Base-by-base conservation (phyloP, 2,797 vertebrate species). In the Scyliorhinus canicula region DNA sequence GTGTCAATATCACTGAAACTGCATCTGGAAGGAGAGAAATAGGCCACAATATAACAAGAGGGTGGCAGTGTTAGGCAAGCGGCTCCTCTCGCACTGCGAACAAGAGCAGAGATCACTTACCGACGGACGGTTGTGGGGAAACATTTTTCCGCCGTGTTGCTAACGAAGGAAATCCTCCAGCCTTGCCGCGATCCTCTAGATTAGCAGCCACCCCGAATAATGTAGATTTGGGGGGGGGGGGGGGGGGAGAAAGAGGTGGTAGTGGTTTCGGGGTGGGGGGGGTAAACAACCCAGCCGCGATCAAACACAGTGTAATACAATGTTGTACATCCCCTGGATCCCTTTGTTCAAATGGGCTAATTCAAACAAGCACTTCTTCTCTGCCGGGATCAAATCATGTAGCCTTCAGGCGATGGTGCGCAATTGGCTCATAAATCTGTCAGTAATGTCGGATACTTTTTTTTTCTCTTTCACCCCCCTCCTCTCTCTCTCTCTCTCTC, bases 91-190 rank as follows among this genome's bases (percentile, higher is more conserved):
- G n/a, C n/a, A n/a, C n/a, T n/a, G n/a, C n/a, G n/a, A n/a, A n/a
- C n/a, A n/a, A n/a, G n/a, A n/a, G n/a, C n/a, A 60, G 14, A 60
- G 14, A 74, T 24, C 96, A 97, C 98, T 98, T 97, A 99, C 98
- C 98, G 98, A 96, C 94, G 98, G 97, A 96, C 98, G 97, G 96
- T 98, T 98, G 96, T 98, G 98, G 4, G 98, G 98, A 96, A 98
- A 99, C 98, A 98, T 99, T 96, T 31, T n/a, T 79, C 28, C 65
- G 26, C 65, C 24, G 24, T 97, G 88, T n/a, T 57, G 93, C 67
- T 12, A 44, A 7, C 6, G 65, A 11, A 95, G 74, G 1, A 52
- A 77, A 44, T 65, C 57, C 60, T 91, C 88, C 88, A 91, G 88
- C 6, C 14, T 65, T 26, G 57, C 57, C 8, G 55, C 21, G 26